Evolutionary conservation across 2,113 vertebrate genomes (phyloP).

Genomic region (Tonatia bakeri): DNA sequence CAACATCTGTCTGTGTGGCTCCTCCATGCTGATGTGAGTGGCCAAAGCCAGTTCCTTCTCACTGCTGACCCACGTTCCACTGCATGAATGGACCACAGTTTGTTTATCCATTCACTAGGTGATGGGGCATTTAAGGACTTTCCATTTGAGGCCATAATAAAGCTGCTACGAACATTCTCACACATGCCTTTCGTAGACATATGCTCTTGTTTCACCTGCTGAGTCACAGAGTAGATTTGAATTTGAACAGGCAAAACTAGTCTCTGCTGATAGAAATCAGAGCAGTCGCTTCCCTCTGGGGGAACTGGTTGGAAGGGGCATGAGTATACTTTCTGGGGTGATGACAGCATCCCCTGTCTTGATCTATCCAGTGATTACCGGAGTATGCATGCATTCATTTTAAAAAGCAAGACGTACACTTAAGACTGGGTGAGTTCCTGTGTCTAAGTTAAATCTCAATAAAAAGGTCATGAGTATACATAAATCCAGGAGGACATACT

Average conservation of each 20-base stretch:
- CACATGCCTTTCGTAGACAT: background rate
- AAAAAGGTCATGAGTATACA: background rate
- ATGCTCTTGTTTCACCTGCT: background rate
- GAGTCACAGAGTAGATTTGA: background rate
- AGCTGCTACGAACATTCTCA: background rate
- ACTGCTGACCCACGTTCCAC: fast-evolving
- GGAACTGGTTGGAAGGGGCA: background rate
- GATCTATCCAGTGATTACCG: background rate
- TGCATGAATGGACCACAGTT: background rate
- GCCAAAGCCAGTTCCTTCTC: background rate
- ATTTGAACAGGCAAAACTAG: slow-evolving; percentile 28
- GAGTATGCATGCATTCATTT: background rate
- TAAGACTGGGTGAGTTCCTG: background rate
- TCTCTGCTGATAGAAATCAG: slow-evolving; percentile 14
- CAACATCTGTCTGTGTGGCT: fast-evolving
- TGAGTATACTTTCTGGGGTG: background rate
- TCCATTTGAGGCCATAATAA: background rate
- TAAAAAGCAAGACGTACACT: background rate
- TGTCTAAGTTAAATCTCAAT: background rate
- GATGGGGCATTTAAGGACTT: background rate
- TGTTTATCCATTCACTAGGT: background rate
- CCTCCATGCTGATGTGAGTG: fast-evolving
- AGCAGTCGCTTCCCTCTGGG: background rate
- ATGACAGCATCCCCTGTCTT: background rate
- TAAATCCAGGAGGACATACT: background rate